A percentile compares a stretch with the other conserved stretches of the same genome.
These are phyloP conservation scores for Apodemus sylvaticus DNA, from an alignment of 2,113 vertebrate genomes.

Conservation along the genomic window DNA sequence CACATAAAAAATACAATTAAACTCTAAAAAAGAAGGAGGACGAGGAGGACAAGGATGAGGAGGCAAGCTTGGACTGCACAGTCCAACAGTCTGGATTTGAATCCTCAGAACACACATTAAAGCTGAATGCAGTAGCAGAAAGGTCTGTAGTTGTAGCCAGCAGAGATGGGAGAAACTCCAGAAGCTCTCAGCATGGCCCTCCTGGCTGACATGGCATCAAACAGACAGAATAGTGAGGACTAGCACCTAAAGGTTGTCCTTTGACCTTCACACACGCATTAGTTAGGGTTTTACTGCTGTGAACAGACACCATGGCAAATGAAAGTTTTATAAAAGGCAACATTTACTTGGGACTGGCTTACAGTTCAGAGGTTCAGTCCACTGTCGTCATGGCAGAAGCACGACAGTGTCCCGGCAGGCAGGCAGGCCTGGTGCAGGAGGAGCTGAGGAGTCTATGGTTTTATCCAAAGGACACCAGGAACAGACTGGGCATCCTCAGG, in stretches of 20 bases:
- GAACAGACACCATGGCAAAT: no score
- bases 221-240: neutral
- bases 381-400: no score
- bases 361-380: no score
- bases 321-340: no score
- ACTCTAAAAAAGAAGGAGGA: neutral
- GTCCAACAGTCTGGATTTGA: neutral
- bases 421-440: no score
- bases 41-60: neutral
- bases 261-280: neutral
- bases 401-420: no score
- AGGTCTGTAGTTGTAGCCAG: neutral
- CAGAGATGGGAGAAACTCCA: neutral
- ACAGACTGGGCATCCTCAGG: no score
- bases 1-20: neutral
- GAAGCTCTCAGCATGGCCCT: neutral
- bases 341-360: no score
- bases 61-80: neutral
- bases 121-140: no score
- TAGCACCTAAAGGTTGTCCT: neutral
- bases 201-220: neutral
- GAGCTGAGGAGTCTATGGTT: no score
- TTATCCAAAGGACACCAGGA: no score
- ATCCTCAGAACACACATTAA: neutral
- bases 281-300: no score